A percentile compares a stretch with the other conserved stretches of the same genome.
phyloP scores from a whole-genome alignment of 2,888 invertebrate species.

The Byasa hedistus region DNA sequence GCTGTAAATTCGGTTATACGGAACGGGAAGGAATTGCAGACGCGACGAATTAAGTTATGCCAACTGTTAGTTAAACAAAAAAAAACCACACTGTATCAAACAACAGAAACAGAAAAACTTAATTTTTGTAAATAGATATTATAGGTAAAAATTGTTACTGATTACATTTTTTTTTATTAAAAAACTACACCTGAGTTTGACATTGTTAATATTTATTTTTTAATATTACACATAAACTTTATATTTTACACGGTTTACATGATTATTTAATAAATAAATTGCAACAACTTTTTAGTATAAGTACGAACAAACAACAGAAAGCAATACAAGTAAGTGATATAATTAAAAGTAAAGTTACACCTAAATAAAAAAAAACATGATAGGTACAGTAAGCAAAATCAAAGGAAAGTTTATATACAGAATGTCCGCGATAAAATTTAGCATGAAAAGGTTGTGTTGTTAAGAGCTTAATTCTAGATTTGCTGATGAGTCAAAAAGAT shows the following conservation, averaged over 20 bases:
- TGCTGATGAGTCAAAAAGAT: too few relatives aligned
- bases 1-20: conserved; percentile 21
- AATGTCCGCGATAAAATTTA: too few relatives aligned
- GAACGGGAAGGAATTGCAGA: conserved; percentile 23
- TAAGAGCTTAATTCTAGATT: too few relatives aligned
- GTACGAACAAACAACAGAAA: background rate
- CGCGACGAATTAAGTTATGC: background rate
- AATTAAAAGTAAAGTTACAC: too few relatives aligned
- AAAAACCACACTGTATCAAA: background rate
- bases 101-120: background rate
- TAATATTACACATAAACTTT: background rate
- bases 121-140: background rate
- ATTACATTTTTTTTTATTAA: too few relatives aligned
- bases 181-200: too few relatives aligned
- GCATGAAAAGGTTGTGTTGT: too few relatives aligned
- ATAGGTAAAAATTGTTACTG: background rate
- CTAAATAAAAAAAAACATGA: background rate
- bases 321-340: background rate
- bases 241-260: background rate
- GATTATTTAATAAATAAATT: background rate
- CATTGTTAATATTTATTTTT: too few relatives aligned
- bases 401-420: too few relatives aligned
- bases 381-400: background rate
- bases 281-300: background rate
- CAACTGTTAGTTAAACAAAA: background rate